These are phyloP conservation scores for Tenualosa thibaudeaui DNA, from an alignment of 2,797 vertebrate genomes.

Conservation along the genomic window DNA sequence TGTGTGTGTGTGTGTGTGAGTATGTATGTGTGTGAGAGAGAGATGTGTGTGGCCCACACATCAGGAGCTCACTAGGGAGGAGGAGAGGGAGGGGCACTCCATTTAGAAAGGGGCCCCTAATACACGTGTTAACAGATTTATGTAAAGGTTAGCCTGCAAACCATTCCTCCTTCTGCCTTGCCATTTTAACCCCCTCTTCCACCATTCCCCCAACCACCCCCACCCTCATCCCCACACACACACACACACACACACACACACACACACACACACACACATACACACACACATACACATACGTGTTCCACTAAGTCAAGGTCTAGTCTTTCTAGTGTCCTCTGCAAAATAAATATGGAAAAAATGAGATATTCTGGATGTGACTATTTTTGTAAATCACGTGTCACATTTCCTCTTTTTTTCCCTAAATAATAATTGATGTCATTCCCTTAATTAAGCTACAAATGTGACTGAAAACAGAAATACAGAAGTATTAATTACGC, in stretches of 20 bases:
- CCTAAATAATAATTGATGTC: background rate
- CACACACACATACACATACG: background rate
- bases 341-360: background rate
- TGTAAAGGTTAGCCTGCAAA: slow-evolving; percentile 92
- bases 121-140: slow-evolving; percentile 81
- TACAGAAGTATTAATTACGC: slow-evolving; percentile 15
- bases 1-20: background rate
- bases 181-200: slow-evolving; percentile 73
- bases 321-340: background rate
- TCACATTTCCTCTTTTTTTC: background rate
- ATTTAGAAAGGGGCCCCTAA: slow-evolving; percentile 33
- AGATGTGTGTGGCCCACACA: background rate
- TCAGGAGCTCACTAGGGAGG: no score
- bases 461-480: background rate
- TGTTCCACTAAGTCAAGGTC: background rate
- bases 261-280: background rate
- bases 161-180: slow-evolving; percentile 94
- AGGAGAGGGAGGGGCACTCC: background rate
- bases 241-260: background rate
- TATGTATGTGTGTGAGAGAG: background rate
- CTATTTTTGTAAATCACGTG: background rate
- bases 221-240: slow-evolving; percentile 7
- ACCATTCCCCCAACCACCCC: background rate
- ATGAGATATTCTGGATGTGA: slow-evolving; percentile 2
- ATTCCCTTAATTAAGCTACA: slow-evolving; percentile 13